phyloP scores from a whole-genome alignment of 2,797 vertebrate genomes.

The Crax fasciolata region DNA sequence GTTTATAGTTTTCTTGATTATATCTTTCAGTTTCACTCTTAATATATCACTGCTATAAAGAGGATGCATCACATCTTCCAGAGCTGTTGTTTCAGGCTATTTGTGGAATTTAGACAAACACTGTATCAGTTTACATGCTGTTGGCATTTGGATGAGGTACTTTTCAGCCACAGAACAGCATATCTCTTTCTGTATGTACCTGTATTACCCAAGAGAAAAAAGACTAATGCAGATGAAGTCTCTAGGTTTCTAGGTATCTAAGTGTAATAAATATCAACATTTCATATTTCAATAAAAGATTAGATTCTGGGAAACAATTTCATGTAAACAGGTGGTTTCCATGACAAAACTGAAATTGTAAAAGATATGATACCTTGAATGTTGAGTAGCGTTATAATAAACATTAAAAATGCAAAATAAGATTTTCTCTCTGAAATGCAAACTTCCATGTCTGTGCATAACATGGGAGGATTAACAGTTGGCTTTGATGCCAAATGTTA shows the following conservation, averaged over 20 bases:
- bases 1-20: constrained; percentile 21
- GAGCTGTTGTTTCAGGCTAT: background rate
- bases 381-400: background rate
- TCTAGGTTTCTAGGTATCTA: background rate
- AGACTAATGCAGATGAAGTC: background rate
- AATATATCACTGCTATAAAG: background rate
- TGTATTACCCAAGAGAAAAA: background rate
- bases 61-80: background rate
- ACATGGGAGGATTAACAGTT: background rate
- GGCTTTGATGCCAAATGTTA: background rate
- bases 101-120: background rate
- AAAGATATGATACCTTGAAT: background rate
- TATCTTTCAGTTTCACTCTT: constrained; percentile 28
- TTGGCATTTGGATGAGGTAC: background rate
- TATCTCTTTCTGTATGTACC: background rate
- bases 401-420: background rate
- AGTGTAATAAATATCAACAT: background rate
- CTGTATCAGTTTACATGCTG: background rate
- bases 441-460: background rate
- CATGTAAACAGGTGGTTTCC: background rate
- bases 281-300: background rate
- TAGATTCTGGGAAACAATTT: background rate
- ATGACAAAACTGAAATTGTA: background rate
- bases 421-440: background rate
- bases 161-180: background rate